Percentiles rank a stretch among this genome's conserved stretches.
Evolutionary conservation across 1,140 invertebrate genomes (phyloP).

Genomic region (Microplitis mediator): DNA sequence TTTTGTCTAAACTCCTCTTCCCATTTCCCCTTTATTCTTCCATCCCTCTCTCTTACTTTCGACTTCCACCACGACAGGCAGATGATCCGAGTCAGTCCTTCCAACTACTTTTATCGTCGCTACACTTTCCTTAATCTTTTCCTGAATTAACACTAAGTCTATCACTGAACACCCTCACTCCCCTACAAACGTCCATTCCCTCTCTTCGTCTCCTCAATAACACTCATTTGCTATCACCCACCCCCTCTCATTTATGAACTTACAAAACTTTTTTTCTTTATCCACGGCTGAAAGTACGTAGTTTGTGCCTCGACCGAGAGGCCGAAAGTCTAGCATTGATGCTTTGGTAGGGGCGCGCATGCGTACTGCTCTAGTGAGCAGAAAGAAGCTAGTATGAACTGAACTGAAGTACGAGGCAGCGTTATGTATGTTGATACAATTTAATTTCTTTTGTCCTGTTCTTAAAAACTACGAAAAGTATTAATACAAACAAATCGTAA

Average conservation of each 20-base stretch:
- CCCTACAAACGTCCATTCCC: neutral
- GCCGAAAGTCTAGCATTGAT: no score
- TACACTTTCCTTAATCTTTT: neutral
- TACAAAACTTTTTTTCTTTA: neutral
- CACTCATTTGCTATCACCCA: neutral
- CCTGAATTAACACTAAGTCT: neutral
- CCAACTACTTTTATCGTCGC: neutral
- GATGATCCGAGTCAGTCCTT: neutral
- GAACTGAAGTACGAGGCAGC: no score
- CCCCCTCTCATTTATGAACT: neutral
- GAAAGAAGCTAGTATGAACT: no score
- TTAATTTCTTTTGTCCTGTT: no score
- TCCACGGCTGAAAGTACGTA: no score
- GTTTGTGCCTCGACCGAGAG: no score
- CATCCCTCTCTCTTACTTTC: neutral
- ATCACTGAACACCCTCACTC: neutral
- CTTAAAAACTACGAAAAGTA: no score
- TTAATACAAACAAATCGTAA: no score
- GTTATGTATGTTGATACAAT: no score
- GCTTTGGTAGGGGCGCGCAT: no score
- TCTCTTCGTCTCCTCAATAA: neutral
- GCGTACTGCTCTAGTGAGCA: no score
- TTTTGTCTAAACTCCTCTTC: neutral
- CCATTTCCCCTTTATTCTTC: neutral
- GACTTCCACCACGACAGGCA: neutral